Base-by-base conservation (phyloP, 2,113 vertebrate genomes). In the Bujurquina vittata region DNA sequence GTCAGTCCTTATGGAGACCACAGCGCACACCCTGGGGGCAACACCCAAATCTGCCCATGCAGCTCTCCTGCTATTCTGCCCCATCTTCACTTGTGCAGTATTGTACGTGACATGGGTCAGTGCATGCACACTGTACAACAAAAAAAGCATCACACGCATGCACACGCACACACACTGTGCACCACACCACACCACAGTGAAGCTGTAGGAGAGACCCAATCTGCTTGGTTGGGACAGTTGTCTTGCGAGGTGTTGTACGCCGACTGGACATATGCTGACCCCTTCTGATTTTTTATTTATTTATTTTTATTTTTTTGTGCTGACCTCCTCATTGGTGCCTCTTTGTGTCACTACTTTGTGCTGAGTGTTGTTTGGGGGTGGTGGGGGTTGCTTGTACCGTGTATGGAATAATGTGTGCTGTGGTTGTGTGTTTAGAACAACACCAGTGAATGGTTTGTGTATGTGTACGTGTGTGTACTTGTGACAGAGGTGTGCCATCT, bases 251-350 rank as follows among this genome's bases (percentile, higher is more conserved):
- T 94, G 93, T 93, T 61, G 73, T 94, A 81, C 84, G 52, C 92
- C 90, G 91, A 95, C 90, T 87, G 80, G 94, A 96, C 95, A 94
- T 95, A 95, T 94, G 94, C 95, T 95, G 95, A 95, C 92, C 85
- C 86, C 73, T 86, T 88, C 54, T 5, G 29, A 88, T 88, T 92
- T 81, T 86, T 35, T 40, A 31, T 63, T 76, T 35, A 10, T 60
- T 60, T 31, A 37, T 60, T 33, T 60, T 60, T 18, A 37, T 60
- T 33, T 58, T 87, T 94, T 95, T 92, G 85, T 93, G 94, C 93
- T 95, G 95, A 95, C 93, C 87, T 91, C 84, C 80, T 94, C 86
- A 46, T 92, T 82, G 77, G 86, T 92, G 88, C 87, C 90, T 87
- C 77, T 90, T 91, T 89, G 91, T 89, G 91, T 94, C 89, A 89